These are phyloP conservation scores for Ganaspis brasiliensis DNA, from an alignment of 2,888 invertebrate genomes.

Conservation along the genomic window DNA sequence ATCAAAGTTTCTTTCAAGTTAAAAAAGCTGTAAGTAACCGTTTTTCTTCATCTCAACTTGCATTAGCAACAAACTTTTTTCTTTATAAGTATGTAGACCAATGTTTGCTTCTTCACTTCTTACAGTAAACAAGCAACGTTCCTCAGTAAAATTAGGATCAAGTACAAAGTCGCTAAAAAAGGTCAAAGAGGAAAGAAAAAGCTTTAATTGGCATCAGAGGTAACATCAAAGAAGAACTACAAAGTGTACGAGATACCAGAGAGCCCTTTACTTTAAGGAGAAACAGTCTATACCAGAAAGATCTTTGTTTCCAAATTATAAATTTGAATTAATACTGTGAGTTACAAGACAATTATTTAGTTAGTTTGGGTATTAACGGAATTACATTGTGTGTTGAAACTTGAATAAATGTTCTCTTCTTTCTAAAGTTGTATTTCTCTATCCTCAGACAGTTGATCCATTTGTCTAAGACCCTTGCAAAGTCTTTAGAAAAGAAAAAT, in stretches of 20 bases:
- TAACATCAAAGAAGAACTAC: conserved; percentile 12
- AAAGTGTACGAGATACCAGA: conserved; percentile 22
- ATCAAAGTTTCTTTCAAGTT: neutral
- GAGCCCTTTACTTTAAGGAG: conserved; percentile 12
- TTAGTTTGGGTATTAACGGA: no score
- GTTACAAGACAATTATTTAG: no score
- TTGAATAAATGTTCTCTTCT: no score
- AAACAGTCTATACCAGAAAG: conserved; percentile 2
- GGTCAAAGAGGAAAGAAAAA: conserved; percentile 21
- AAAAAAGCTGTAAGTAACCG: neutral
- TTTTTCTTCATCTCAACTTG: neutral
- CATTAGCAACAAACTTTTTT: conserved; percentile 32
- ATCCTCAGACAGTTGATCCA: conserved; percentile 32
- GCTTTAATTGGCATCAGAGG: conserved; percentile 36
- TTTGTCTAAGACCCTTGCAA: neutral
- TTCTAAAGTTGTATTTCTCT: no score
- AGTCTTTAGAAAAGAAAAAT: neutral
- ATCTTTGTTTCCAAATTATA: no score
- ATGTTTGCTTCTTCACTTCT: conserved; percentile 19
- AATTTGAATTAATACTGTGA: no score
- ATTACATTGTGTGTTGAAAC: no score
- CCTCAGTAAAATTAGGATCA: conserved; percentile 34
- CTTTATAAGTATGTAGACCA: neutral
- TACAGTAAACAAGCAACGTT: conserved; percentile 19
- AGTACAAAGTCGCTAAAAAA: conserved; percentile 11